A percentile compares a stretch with the other conserved stretches of the same genome.
Conservation (phyloP, 1,140 invertebrate species). For the Papilio polytes region DNA sequence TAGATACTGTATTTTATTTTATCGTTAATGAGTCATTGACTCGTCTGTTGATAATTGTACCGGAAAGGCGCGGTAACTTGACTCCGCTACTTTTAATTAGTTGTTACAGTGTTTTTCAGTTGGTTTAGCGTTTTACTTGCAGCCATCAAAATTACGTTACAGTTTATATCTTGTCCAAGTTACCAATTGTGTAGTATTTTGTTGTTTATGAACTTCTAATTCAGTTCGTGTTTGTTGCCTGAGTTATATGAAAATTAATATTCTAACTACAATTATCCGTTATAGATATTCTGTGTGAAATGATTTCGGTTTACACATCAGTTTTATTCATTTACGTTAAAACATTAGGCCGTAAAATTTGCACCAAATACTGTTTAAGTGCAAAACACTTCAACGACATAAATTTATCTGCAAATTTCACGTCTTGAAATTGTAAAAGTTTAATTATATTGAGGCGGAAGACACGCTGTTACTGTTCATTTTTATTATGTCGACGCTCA, state of each 20-base stretch:
- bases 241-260: too few relatives aligned
- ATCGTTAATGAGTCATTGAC: conserved; percentile 42
- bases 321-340: not conserved
- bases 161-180: not conserved
- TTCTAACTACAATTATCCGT: too few relatives aligned
- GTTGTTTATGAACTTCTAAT: too few relatives aligned
- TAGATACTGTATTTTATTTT: conserved; percentile 11
- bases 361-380: not conserved
- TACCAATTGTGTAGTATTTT: not conserved
- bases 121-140: not conserved
- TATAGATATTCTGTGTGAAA: too few relatives aligned
- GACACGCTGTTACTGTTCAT: conserved; percentile 1
- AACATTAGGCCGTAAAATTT: not conserved
- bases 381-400: not conserved
- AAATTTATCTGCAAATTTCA: not conserved
- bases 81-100: conserved; percentile 25
- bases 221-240: too few relatives aligned
- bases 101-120: not conserved
- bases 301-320: not conserved
- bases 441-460: not conserved
- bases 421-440: not conserved
- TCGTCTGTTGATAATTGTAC: conserved; percentile 33
- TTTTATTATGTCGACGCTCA: conserved; percentile 5
- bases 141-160: not conserved
- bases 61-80: conserved; percentile 15